These are phyloP conservation scores for Rhynchonycteris naso DNA, from an alignment of 2,797 vertebrate species.

Conservation along the genomic window DNA sequence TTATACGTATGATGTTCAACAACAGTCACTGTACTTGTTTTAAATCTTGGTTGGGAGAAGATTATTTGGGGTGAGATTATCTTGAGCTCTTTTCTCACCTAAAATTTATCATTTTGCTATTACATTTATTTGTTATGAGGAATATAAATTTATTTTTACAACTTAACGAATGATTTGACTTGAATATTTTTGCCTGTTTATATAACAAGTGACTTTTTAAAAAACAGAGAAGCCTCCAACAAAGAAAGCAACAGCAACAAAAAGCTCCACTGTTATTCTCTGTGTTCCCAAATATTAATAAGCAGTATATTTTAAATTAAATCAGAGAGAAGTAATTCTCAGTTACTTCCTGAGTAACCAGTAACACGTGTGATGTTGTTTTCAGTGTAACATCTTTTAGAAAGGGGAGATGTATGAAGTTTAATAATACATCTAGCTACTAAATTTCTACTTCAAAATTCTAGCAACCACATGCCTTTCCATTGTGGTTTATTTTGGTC, in stretches of 20 bases:
- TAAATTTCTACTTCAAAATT: background rate
- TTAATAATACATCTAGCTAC: background rate
- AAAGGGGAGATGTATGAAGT: background rate
- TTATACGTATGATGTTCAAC: background rate
- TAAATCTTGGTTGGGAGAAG: background rate
- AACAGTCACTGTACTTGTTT: background rate
- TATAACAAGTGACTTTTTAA: background rate
- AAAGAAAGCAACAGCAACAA: constrained; percentile 61
- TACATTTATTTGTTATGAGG: background rate
- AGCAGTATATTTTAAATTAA: background rate
- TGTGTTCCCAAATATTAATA: background rate
- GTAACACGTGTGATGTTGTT: background rate
- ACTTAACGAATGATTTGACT: constrained; percentile 11
- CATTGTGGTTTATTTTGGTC: background rate
- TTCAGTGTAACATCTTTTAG: background rate
- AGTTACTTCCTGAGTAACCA: background rate
- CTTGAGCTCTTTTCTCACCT: constrained; percentile 28
- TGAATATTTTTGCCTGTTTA: background rate
- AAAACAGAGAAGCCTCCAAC: background rate
- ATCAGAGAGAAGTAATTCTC: background rate
- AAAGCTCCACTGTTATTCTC: background rate
- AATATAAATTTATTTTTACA: background rate
- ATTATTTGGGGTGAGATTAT: background rate
- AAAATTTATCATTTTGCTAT: constrained; percentile 53
- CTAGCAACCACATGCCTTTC: background rate